Evolutionary conservation across 2,113 vertebrate genomes (phyloP).

Genomic region (Cromileptes altivelis): DNA sequence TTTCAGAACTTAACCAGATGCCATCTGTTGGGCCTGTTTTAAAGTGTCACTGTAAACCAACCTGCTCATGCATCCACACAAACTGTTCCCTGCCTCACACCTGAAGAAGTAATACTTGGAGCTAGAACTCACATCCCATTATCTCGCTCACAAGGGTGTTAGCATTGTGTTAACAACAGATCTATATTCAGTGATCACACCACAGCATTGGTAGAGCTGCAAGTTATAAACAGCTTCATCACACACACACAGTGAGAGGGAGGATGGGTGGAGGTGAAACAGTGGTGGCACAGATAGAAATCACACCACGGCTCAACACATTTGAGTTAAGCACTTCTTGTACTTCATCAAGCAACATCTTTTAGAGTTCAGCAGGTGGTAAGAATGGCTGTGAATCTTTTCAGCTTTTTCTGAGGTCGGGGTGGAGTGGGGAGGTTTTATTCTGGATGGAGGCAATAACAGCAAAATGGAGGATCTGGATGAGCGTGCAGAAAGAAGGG

Average conservation of each 20-base stretch:
- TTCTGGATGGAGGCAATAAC: background rate
- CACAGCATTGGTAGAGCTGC: background rate
- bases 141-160: background rate
- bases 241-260: background rate
- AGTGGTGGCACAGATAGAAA: background rate
- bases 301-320: background rate
- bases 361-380: conserved; percentile 4
- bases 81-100: conserved; percentile 14
- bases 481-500: background rate
- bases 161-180: conserved; percentile 11
- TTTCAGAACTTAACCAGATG: background rate
- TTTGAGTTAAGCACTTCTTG: background rate
- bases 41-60: background rate
- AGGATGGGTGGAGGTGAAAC: conserved; percentile 5
- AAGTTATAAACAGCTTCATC: conserved; percentile 25
- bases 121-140: background rate
- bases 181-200: conserved; percentile 30
- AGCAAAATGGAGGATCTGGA: conserved; percentile 9
- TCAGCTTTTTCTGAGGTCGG: background rate
- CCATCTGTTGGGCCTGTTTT: background rate
- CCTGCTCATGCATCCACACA: background rate
- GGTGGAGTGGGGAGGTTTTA: background rate
- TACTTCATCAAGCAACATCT: background rate
- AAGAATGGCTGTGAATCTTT: conserved; percentile 13
- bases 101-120: conserved; percentile 1